Evolutionary conservation across 2,888 invertebrate species (phyloP), one percentile per base, ranked within the genome.

Genomic region (Hedya salicella): DNA sequence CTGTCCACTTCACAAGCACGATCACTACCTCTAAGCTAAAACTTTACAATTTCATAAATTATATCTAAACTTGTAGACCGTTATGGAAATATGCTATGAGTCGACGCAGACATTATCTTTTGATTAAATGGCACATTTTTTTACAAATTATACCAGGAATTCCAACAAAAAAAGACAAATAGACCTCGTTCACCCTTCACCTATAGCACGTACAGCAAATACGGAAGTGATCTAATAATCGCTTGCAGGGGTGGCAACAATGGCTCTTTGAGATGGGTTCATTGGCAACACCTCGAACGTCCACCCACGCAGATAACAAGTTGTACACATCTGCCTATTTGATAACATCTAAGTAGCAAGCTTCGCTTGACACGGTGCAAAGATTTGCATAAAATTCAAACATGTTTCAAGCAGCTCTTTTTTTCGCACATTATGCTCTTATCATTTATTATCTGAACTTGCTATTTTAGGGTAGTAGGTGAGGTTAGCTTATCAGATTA

Each of bases 231-330:
- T 79, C 79, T 77, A 80, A 74, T 80, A 78, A 80, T 80, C 79
- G 75, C 68, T 68, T 78, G 81, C 82, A 82, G 81, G 89, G 91
- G 89, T 81, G 68, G 71, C 77, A 85, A 91, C 91, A 91, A 90
- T 82, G 89, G 79, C 73, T 79, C 91, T 85, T 91, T 91, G 85
- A 88, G 85, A 85, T 78, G 80, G 77, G 85, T 85, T 83, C 87
- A 83, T 86, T 84, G 84, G 83, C 86, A 84, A 86, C 86, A 80
- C 77, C 78, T 82, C 78, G 79, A 77, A 73, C 78, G 81, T 86
- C 88, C 86, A 86, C 91, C 89, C 89, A 89, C 90, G 89, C 88
- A 77, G 91, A 91, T 91, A 91, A 89, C 89, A 90, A 89, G 89
- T 88, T 87, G 81, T 82, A 82, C 72, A 88, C 91, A 91, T 89